These are phyloP conservation scores for Leptodactylus fuscus DNA, from an alignment of 2,113 vertebrate genomes.

Conservation along the genomic window DNA sequence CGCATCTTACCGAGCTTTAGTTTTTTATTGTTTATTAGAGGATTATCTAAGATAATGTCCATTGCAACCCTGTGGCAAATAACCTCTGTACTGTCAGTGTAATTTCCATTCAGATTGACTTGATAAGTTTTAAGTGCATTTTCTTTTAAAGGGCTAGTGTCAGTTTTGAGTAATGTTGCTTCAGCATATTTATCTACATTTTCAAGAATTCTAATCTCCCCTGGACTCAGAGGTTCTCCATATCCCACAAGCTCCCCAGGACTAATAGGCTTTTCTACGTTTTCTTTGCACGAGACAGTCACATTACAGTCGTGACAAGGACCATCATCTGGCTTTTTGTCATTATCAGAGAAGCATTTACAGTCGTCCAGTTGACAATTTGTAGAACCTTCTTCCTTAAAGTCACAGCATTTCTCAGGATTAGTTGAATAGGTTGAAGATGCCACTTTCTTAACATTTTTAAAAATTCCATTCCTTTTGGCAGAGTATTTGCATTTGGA, in stretches of 20 bases:
- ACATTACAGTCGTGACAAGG: constrained; percentile 74
- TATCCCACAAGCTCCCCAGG: constrained; percentile 68
- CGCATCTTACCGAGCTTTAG: constrained; percentile 72
- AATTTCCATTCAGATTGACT: constrained; percentile 72
- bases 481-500: constrained; percentile 68
- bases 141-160: constrained; percentile 69
- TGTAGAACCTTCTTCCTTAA: constrained; percentile 58
- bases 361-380: constrained; percentile 58
- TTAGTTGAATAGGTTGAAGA: constrained; percentile 63
- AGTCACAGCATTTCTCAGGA: constrained; percentile 60
- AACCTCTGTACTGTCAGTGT: constrained; percentile 68
- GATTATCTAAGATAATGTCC: constrained; percentile 68
- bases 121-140: constrained; percentile 75
- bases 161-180: constrained; percentile 67
- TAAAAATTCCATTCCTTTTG: constrained; percentile 71
- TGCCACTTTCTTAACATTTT: constrained; percentile 61
- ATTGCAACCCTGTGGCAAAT: constrained; percentile 69
- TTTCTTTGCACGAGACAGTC: constrained; percentile 72
- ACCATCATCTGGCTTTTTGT: constrained; percentile 68
- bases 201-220: constrained; percentile 70
- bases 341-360: constrained; percentile 64
- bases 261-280: constrained; percentile 71
- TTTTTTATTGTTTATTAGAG: constrained; percentile 69
- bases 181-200: constrained; percentile 72
- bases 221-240: constrained; percentile 69